Evolutionary conservation across 2,888 invertebrate genomes (phyloP), one percentile per base, ranked within the genome.

Genomic region (Pyrocoelia pectoralis): DNA sequence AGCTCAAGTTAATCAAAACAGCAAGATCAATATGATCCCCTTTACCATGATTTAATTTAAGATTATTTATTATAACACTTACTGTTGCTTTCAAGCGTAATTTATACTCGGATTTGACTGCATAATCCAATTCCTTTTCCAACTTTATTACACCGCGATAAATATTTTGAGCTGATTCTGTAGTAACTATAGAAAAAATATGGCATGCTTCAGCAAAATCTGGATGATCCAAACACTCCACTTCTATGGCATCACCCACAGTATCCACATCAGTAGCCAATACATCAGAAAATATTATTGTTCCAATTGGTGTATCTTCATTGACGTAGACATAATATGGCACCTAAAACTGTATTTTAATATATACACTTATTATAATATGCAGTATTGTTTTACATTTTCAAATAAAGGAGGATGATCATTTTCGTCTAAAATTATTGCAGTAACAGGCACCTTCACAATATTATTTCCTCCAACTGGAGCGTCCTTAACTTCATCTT

Each of bases 371-470:
- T 15, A 6, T 24, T 13, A 24, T 38, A 14, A 13, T 38, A 52
- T 13, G 3, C 12, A 18, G 18, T 18, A 13, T 24, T 6, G 48
- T 14, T 85, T 85, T 83, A 92, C 92, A 81, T 90, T 88, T 81
- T 86, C 85, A 81, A 93, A 93, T 60, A 84, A 85, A 5, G 95
- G 95, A 28, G 92, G 86, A 80, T 94, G 95, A 77, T 96, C 95
- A 77, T 96, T 95, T 74, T 93, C 93, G 76, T 96, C 95, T 8
- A 92, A 82, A 12, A 96, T 89, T 65, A 95, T 94, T 64, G 95
- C 91, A 24, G 90, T 91, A 46, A 94, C 89, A 2, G 92, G 89
- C 6, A 90, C 88, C 70, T 88, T 86, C 10, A 92, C 89, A 64
- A 92, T 82, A 80, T 93, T 94, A 56, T 86, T 86, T 10, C 85